Base-by-base conservation (phyloP, 2,113 vertebrate species). In the Rhinichthys klamathensis region DNA sequence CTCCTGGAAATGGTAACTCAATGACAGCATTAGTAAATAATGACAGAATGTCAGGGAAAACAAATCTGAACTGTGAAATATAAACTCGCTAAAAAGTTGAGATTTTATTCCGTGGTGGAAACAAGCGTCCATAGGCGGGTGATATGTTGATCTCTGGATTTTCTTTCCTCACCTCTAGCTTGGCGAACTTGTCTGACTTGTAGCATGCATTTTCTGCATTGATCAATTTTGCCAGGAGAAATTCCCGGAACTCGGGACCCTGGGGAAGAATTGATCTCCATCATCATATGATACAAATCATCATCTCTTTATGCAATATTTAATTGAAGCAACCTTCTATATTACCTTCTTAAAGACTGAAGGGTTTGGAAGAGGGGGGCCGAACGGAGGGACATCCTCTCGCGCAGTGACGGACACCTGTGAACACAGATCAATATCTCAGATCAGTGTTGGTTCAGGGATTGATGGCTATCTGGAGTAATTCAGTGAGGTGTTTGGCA, bases 121-220 rank as follows among this genome's bases (percentile, higher is more conserved):
- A 56, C 54, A 56, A 56, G 54, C 54, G 23, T 56, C 51, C 6
- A 6, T 2, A 56, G 51, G 18, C 18, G 21, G 18, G 54, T 6
- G 54, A 21, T 56, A 56, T 56, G 18, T 70, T 18, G 8, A 21
- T 38, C 0, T 69, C 8, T 51, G 73, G 6, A 18, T 30, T 1
- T 16, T 49, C 8, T 3, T 27, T 30, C 18, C 92, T 94, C 92
- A 98, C 98, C 96, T 99, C 98, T 78, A 99, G 94, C 89, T 99
- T 98, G 91, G 98, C 97, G 3, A 99, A 99, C 94, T 98, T 99
- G 91, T 99, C 98, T 0, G 98, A 97, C 87, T 96, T 97, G 94
- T 97, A 99, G 90, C 98, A 99, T 85, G 98, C 97, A 0, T 97
- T 97, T 89, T 99, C 98, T 0, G 97, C 98, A 25, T 99, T 99